These are phyloP conservation scores for Latrodectus hesperus DNA, from an alignment of 2,888 invertebrate genomes.

Conservation along the genomic window DNA sequence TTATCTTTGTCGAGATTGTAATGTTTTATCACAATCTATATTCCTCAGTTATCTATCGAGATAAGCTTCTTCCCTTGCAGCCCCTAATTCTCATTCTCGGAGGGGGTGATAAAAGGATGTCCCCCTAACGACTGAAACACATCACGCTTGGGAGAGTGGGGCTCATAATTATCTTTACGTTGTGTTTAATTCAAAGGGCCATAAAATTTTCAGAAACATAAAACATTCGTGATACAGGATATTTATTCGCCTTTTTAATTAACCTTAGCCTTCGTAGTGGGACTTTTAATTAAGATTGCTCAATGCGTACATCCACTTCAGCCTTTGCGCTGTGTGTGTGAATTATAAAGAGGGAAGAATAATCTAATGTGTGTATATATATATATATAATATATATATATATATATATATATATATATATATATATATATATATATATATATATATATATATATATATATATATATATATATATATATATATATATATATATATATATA, in stretches of 20 bases:
- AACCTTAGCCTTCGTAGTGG: not conserved
- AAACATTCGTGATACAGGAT: conserved; percentile 32
- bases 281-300: not conserved
- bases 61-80: not conserved
- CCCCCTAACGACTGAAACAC: not conserved
- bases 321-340: not conserved
- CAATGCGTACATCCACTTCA: not conserved
- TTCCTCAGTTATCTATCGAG: too few species aligned
- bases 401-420: too few species aligned
- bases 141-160: not conserved
- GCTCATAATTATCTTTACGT: conserved; percentile 14
- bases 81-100: not conserved
- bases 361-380: too few species aligned
- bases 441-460: too few species aligned
- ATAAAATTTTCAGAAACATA: conserved; percentile 27
- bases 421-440: too few species aligned
- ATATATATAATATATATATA: too few species aligned
- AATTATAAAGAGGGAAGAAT: not conserved
- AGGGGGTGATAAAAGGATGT: not conserved
- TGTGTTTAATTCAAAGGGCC: conserved; percentile 38
- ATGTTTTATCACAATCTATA: too few species aligned
- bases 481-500: too few species aligned
- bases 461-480: too few species aligned
- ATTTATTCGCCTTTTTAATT: conserved; percentile 47
- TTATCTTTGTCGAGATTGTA: too few species aligned